These are phyloP conservation scores for Thalassarche chlororhynchos DNA, from an alignment of 2,113 vertebrate species.

Conservation along the genomic window DNA sequence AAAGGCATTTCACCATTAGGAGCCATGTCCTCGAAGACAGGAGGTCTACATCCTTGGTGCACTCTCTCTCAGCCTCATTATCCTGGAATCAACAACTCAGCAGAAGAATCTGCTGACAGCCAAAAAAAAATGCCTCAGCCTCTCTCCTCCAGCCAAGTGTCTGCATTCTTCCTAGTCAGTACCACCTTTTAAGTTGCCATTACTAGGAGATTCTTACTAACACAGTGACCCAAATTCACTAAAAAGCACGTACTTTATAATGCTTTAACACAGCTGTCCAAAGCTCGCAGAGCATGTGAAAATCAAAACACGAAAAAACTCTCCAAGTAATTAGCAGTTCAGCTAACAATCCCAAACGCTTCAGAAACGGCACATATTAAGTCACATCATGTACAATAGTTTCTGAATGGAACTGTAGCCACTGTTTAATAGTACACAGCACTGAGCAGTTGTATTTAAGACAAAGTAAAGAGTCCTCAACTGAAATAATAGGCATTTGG, in stretches of 20 bases:
- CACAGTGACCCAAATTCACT: background rate
- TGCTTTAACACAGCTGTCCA: background rate
- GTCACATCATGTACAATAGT: background rate
- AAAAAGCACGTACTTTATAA: accelerated
- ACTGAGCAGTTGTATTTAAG: background rate
- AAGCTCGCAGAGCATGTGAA: background rate
- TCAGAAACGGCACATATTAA: background rate
- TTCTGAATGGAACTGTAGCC: background rate
- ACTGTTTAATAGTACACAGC: background rate
- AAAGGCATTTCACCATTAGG: background rate
- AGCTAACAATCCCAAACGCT: background rate
- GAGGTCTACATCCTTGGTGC: background rate
- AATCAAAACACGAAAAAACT: background rate
- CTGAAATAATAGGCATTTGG: background rate
- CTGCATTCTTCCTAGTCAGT: background rate
- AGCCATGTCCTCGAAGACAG: background rate
- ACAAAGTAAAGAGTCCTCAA: background rate
- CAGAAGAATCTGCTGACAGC: background rate
- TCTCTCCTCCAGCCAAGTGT: background rate
- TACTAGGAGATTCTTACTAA: background rate
- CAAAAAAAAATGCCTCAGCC: no score
- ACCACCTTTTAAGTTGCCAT: background rate
- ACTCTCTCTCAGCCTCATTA: background rate
- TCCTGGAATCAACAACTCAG: background rate
- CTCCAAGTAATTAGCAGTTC: background rate